phyloP scores from a whole-genome alignment of 2,113 vertebrate genomes.

The Anthoscopus minutus region DNA sequence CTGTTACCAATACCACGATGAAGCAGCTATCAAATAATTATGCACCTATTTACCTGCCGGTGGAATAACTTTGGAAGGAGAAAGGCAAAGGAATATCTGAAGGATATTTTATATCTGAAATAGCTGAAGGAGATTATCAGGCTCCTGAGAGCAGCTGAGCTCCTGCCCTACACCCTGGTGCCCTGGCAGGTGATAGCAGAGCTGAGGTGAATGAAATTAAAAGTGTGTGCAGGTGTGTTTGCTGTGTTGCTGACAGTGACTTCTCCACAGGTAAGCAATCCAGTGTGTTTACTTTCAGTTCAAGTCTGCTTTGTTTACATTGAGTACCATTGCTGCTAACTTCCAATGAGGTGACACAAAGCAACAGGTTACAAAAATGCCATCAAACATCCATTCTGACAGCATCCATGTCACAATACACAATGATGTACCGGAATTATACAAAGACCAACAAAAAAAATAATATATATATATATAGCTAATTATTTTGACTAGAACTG shows the following conservation, averaged over 20 bases:
- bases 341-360: slow-evolving; percentile 47
- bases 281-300: slow-evolving; percentile 53
- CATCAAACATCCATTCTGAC: slow-evolving; percentile 40
- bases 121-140: not conserved
- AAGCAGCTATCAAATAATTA: not conserved
- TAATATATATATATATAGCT: not conserved
- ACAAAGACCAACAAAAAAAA: slow-evolving; percentile 57
- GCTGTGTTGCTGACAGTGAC: not conserved
- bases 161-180: not conserved
- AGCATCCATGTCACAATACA: slow-evolving; percentile 64
- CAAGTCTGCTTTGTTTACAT: slow-evolving; percentile 2
- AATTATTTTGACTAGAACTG: slow-evolving; percentile 53
- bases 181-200: not conserved
- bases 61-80: not conserved
- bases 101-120: too few species aligned
- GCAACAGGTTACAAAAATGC: slow-evolving; percentile 52
- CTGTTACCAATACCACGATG: fast-evolving
- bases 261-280: not conserved
- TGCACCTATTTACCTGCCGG: not conserved
- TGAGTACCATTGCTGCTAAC: slow-evolving; percentile 13
- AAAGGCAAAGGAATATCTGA: too few species aligned
- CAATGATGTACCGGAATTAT: slow-evolving; percentile 51
- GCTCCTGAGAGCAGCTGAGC: not conserved
- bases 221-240: fast-evolving
- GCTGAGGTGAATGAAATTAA: fast-evolving